Evolutionary conservation across 2,888 invertebrate species (phyloP).

Genomic region (Poecilobothrus nobilitatus): DNA sequence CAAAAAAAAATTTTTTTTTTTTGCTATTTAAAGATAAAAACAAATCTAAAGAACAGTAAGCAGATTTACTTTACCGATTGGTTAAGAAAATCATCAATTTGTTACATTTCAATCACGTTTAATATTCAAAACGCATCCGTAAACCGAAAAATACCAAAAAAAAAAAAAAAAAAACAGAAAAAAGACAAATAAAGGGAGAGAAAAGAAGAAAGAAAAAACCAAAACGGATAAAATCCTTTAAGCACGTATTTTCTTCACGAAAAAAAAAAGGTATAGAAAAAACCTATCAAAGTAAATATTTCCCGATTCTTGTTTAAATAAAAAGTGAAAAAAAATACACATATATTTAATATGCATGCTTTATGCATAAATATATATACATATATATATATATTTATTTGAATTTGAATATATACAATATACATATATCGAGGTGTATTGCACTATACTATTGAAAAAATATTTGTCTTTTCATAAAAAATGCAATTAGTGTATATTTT

Average conservation of each 20-base stretch:
- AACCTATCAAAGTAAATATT: not conserved
- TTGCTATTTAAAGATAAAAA: not conserved
- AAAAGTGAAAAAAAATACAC: not conserved
- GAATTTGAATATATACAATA: no score
- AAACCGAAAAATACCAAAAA: not conserved
- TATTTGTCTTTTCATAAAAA: no score
- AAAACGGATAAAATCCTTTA: no score
- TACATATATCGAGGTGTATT: no score
- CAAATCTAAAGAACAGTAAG: not conserved
- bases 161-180: not conserved
- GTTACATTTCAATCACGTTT: not conserved
- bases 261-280: not conserved
- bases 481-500: no score
- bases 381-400: no score
- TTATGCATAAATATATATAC: not conserved
- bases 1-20: not conserved
- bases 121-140: not conserved
- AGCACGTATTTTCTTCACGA: not conserved
- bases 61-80: not conserved
- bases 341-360: not conserved
- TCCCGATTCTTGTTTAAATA: not conserved
- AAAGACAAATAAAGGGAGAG: not conserved
- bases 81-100: conserved; percentile 1
- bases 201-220: not conserved
- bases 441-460: no score